Base-by-base conservation (phyloP, 1,140 invertebrate genomes). In the Polypedilum pembai region DNA sequence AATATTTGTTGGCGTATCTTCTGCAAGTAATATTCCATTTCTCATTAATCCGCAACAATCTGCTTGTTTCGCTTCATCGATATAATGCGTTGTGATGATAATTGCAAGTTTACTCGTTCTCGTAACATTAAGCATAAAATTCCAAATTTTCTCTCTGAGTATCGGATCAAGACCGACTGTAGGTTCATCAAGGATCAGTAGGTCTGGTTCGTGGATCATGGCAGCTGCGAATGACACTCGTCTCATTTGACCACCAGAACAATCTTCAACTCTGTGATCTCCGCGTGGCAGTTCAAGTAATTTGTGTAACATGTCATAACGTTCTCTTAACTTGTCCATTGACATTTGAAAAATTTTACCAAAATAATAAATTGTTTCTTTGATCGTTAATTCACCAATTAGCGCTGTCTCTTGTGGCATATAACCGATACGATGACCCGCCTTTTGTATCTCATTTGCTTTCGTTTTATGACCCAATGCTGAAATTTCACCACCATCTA, bases 351-450 rank as follows among this genome's bases (percentile, higher is more conserved):
- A 90, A 75, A 94, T 88, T 83, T 90, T 88, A 1, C 92, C 92
- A 80, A 94, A 94, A 79, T 93, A 94, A 79, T 88, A 85, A 84
- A 94, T 87, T 0, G 92, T 94, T 79, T 94, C 93, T 72, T 86
- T 84, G 65, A 94, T 94, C 0, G 90, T 89, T 78, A 94, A 92
- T 79, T 94, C 91, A 1, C 90, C 88, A 79, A 92, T 94, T 1
- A 94, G 82, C 0, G 92, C 92, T 7, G 92, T 88, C 80, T 94
- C 92, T 83, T 92, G 85, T 2, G 85, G 86, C 86, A 87, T 87
- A 76, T 87, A 87, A 0, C 86, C 86, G 15, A 87, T 88, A 24
- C 89, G 82, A 79, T 88, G 88, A 0, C 74, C 74, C 10, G 74
- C 91, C 1, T 93, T 87, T 0, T 89, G 89, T 73, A 88, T 90